Evolutionary conservation across 2,888 invertebrate species (phyloP).

Genomic region (Lysandra bellargus): DNA sequence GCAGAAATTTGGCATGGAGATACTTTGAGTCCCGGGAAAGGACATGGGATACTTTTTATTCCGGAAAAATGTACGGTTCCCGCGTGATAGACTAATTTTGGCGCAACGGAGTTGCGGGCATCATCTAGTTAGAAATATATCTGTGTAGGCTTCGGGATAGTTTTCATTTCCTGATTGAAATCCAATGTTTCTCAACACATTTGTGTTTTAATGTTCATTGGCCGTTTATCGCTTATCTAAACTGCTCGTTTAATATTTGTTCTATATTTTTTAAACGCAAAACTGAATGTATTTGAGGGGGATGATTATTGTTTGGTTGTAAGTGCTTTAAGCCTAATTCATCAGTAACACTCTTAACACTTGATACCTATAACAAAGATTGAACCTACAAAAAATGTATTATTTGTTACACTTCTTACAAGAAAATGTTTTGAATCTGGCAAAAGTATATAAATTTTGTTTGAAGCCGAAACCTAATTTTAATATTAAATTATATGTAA

Average conservation of each 20-base stretch:
- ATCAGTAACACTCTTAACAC: too few relatives aligned
- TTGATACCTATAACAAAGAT: too few relatives aligned
- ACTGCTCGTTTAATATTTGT: background rate
- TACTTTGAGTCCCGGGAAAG: too few relatives aligned
- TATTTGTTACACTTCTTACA: background rate
- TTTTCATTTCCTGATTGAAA: constrained; percentile 33
- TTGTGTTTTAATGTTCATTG: constrained; percentile 27
- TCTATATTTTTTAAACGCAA: background rate
- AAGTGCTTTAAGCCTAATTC: too few relatives aligned
- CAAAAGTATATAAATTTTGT: background rate
- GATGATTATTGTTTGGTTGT: too few relatives aligned
- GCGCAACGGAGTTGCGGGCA: too few relatives aligned
- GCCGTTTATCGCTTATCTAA: background rate
- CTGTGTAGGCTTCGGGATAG: constrained; percentile 26
- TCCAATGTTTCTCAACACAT: constrained; percentile 30
- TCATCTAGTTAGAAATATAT: background rate
- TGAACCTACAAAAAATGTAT: too few relatives aligned
- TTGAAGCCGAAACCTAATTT: background rate
- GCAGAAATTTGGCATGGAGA: too few relatives aligned
- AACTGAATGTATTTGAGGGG: background rate
- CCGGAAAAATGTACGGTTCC: too few relatives aligned
- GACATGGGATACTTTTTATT: too few relatives aligned
- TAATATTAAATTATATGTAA: constrained; percentile 14
- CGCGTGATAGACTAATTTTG: too few relatives aligned
- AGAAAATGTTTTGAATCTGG: background rate